These are phyloP conservation scores for Mohoua ochrocephala DNA, from an alignment of 2,113 vertebrate species.

Conservation along the genomic window DNA sequence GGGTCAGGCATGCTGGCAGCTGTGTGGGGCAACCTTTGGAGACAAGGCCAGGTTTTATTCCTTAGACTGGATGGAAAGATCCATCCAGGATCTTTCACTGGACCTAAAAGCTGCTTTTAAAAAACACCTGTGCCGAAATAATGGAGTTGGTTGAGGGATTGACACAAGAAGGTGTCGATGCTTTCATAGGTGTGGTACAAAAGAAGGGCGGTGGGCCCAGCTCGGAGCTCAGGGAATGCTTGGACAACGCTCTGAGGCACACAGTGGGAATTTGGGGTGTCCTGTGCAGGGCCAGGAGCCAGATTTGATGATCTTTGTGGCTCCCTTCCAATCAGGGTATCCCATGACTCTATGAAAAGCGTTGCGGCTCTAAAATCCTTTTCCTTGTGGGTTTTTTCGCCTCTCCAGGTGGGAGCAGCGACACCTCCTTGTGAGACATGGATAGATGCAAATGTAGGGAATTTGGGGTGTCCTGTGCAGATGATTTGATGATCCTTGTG, in stretches of 20 bases:
- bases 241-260: not conserved
- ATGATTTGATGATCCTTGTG: not conserved
- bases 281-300: not conserved
- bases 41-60: not conserved
- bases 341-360: not conserved
- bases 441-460: constrained; percentile 64
- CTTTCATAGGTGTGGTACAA: not conserved
- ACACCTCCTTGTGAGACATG: not conserved
- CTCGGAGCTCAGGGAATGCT: not conserved
- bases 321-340: not conserved
- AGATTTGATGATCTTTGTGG: not conserved
- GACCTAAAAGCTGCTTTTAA: not conserved
- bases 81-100: not conserved
- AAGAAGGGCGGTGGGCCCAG: not conserved
- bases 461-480: not conserved
- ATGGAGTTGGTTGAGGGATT: not conserved
- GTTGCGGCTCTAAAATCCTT: no score
- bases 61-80: no score
- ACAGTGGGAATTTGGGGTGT: not conserved
- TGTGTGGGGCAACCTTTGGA: not conserved
- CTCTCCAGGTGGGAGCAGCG: accelerated
- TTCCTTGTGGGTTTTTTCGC: not conserved
- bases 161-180: not conserved
- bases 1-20: not conserved
- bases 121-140: not conserved